These are phyloP conservation scores for Acrossocheilus wenchowensis DNA, from an alignment of 2,797 vertebrate genomes.

Conservation along the genomic window DNA sequence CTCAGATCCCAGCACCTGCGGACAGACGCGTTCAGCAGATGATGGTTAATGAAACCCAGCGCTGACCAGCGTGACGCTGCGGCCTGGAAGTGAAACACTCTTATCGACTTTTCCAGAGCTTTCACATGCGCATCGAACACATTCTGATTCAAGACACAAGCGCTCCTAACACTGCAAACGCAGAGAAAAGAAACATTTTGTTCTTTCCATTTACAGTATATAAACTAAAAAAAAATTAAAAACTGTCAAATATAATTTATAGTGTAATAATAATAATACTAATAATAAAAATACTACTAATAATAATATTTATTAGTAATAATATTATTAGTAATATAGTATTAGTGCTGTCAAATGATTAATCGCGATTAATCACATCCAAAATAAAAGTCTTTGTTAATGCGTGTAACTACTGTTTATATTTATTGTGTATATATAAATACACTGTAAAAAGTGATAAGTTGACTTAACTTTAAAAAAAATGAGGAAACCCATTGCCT, in stretches of 20 bases:
- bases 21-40: background rate
- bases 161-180: background rate
- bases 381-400: no score
- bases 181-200: background rate
- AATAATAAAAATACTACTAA: background rate
- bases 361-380: no score
- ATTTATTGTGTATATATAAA: no score
- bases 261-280: background rate
- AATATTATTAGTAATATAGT: no score
- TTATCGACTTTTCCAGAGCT: constrained; percentile 55
- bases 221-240: background rate
- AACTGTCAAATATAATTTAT: background rate
- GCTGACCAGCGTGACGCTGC: constrained; percentile 74
- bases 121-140: constrained; percentile 38
- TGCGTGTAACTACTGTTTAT: no score
- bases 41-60: constrained; percentile 72
- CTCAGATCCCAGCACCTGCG: constrained; percentile 62
- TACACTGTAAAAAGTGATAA: no score
- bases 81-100: constrained; percentile 74
- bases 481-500: no score
- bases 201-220: no score
- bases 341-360: no score
- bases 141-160: background rate
- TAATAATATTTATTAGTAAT: no score
- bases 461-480: no score